A percentile compares a stretch with the other conserved stretches of the same genome.
Conservation (phyloP, 2,888 invertebrate species). For the Cryptocheilus praepositus region DNA sequence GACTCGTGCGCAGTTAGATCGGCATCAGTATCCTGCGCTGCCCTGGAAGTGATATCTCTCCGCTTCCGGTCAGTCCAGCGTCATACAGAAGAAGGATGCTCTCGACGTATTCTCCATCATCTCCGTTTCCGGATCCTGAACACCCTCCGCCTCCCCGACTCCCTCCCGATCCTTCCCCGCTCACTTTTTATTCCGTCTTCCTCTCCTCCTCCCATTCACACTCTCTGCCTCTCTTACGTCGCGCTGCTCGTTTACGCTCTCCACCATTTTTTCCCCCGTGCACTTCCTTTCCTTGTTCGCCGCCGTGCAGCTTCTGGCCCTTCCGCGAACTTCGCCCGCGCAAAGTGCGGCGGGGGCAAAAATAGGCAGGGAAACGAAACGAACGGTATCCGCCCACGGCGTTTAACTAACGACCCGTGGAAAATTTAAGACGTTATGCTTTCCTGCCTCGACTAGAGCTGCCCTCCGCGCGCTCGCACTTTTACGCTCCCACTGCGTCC, state of each 20-base stretch:
- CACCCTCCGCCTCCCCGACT: too few relatives aligned
- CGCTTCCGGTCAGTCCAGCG: too few relatives aligned
- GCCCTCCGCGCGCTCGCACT: too few relatives aligned
- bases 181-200: slow-evolving; percentile 5
- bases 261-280: background rate
- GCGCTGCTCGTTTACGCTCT: background rate
- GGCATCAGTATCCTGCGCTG: too few relatives aligned
- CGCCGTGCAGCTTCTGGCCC: background rate
- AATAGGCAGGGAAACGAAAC: slow-evolving; percentile 7
- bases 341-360: background rate
- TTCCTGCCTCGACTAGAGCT: slow-evolving; percentile 1
- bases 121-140: too few relatives aligned
- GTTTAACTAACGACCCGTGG: slow-evolving; percentile 25
- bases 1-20: too few relatives aligned
- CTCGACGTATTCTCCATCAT: too few relatives aligned
- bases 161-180: background rate
- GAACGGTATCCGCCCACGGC: slow-evolving; percentile 22
- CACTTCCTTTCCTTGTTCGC: background rate
- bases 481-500: too few relatives aligned
- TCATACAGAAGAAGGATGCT: too few relatives aligned
- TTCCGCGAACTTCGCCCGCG: too few relatives aligned
- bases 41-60: too few relatives aligned
- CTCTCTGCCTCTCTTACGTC: background rate
- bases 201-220: background rate
- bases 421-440: slow-evolving; percentile 24